Evolutionary conservation across 2,113 vertebrate species (phyloP).

Genomic region (Opisthocomus hoazin): DNA sequence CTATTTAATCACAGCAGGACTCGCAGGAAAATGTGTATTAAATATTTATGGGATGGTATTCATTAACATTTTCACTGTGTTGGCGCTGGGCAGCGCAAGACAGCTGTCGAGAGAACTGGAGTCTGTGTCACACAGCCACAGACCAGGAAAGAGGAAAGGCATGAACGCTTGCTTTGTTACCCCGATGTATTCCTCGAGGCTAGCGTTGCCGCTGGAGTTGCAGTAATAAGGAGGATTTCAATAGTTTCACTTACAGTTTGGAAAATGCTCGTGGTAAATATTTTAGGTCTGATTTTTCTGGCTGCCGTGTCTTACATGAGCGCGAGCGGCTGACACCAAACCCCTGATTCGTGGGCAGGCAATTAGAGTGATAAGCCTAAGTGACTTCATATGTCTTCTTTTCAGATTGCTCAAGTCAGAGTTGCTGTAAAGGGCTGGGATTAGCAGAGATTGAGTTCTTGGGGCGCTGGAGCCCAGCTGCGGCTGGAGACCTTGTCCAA

Average conservation of each 20-base stretch:
- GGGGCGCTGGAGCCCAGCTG: not conserved
- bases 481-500: not conserved
- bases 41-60: slow-evolving; percentile 59
- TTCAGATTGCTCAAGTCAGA: not conserved
- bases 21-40: slow-evolving; percentile 34
- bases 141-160: not conserved
- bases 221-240: not conserved
- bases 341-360: not conserved
- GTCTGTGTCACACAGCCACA: not conserved
- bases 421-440: not conserved
- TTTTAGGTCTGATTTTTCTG: not conserved
- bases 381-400: slow-evolving; percentile 12
- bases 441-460: slow-evolving; percentile 25
- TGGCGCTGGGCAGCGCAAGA: slow-evolving; percentile 13
- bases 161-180: not conserved
- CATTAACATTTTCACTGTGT: slow-evolving; percentile 33
- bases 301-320: not conserved
- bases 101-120: slow-evolving; percentile 1
- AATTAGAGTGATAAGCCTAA: slow-evolving; percentile 27
- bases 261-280: not conserved
- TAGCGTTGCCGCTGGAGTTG: not conserved
- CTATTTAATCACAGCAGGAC: slow-evolving; percentile 51
- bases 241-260: not conserved
- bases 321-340: not conserved
- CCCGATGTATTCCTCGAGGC: rapidly evolving